phyloP scores from a whole-genome alignment of 2,113 vertebrate genomes.

The Stegostoma tigrinum region DNA sequence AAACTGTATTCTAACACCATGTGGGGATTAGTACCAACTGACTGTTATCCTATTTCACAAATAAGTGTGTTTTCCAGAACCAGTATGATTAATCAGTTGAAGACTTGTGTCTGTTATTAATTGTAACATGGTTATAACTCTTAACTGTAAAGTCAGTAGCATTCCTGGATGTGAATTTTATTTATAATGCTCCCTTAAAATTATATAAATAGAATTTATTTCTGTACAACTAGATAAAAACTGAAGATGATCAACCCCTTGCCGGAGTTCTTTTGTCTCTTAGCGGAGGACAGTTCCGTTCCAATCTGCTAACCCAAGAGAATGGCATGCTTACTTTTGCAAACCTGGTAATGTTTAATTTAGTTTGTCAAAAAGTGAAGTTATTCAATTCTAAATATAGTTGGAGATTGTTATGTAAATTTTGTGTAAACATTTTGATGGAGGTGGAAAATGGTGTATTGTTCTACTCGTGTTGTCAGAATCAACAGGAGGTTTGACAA shows the following conservation, averaged over 20 bases:
- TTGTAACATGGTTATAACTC: no score
- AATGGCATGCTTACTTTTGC: slow-evolving; percentile 85
- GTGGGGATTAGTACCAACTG: background rate
- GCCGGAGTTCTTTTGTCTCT: slow-evolving; percentile 90
- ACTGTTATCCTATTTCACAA: background rate
- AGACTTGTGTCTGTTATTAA: background rate
- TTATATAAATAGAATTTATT: background rate
- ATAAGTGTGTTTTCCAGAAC: background rate
- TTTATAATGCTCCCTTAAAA: background rate
- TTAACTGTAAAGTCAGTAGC: no score
- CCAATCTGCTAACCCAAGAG: slow-evolving; percentile 90
- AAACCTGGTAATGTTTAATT: slow-evolving; percentile 70
- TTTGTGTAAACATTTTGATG: background rate
- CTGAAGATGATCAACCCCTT: slow-evolving; percentile 80
- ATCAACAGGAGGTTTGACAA: background rate
- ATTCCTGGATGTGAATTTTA: background rate
- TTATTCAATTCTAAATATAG: background rate
- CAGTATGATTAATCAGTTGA: no score
- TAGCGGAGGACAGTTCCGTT: slow-evolving; percentile 88
- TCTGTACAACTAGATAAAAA: slow-evolving; percentile 65
- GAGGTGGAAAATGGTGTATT: background rate
- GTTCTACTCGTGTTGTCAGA: background rate
- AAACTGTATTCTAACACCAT: background rate
- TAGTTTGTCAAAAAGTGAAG: background rate
- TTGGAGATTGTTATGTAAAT: background rate